These are phyloP conservation scores for Hoplias malabaricus DNA, from an alignment of 2,113 vertebrate genomes.

Conservation along the genomic window DNA sequence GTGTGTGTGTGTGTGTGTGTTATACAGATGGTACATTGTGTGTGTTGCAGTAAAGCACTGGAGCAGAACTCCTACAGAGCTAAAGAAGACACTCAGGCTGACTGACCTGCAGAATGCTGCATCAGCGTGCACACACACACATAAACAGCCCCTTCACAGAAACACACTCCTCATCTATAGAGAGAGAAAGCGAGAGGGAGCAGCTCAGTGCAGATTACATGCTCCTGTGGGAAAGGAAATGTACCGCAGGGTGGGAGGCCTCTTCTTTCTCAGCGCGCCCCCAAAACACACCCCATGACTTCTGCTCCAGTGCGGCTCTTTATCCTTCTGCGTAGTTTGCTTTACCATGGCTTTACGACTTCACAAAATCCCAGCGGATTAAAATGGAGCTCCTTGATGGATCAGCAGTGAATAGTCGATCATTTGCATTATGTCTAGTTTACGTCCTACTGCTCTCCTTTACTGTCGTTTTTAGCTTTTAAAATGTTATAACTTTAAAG, in stretches of 20 bases:
- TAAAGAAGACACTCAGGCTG: constrained; percentile 27
- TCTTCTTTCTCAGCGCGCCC: neutral
- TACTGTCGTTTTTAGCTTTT: too few species aligned
- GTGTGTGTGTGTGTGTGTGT: constrained; percentile 24
- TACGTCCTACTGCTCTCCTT: too few species aligned
- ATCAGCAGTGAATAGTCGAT: too few species aligned
- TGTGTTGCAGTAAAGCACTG: constrained; percentile 37
- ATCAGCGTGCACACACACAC: constrained; percentile 19
- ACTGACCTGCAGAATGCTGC: constrained; percentile 34
- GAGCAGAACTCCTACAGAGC: constrained; percentile 43
- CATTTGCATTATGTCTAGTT: too few species aligned
- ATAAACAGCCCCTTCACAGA: neutral
- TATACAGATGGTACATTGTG: neutral
- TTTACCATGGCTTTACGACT: too few species aligned
- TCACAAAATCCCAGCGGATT: too few species aligned
- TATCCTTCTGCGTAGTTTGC: neutral
- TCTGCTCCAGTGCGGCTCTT: neutral
- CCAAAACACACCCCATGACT: neutral
- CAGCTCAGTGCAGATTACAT: constrained; percentile 30
- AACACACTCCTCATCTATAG: constrained; percentile 11
- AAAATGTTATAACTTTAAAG: too few species aligned
- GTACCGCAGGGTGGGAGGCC: neutral
- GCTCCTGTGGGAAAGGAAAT: neutral
- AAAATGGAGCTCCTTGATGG: too few species aligned
- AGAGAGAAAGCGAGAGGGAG: neutral